phyloP scores from a whole-genome alignment of 2,888 invertebrate species.

The Drosophila paramelanica region DNA sequence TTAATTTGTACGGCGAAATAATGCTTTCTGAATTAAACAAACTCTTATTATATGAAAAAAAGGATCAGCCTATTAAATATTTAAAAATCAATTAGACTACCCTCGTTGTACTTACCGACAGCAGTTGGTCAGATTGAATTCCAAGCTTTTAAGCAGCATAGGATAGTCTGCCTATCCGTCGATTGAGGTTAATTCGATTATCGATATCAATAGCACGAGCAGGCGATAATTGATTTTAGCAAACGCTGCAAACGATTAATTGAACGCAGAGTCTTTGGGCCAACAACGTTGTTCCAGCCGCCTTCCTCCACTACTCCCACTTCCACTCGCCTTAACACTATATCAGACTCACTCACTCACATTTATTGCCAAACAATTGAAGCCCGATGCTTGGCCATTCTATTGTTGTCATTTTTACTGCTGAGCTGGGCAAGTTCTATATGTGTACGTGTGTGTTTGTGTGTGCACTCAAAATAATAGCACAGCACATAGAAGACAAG shows the following conservation, averaged over 20 bases:
- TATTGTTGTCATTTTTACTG: slow-evolving; percentile 64
- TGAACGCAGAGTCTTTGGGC: slow-evolving; percentile 28
- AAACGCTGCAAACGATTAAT: slow-evolving; percentile 66
- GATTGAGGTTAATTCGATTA: slow-evolving; percentile 61
- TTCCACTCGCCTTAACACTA: neutral
- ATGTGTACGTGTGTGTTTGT: slow-evolving; percentile 18
- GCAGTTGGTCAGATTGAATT: slow-evolving; percentile 20
- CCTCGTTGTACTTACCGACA: slow-evolving; percentile 4
- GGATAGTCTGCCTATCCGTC: slow-evolving; percentile 19
- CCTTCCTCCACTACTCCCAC: neutral
- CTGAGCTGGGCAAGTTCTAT: slow-evolving; percentile 54
- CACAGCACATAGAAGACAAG: slow-evolving; percentile 59
- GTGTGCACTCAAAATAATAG: slow-evolving; percentile 75
- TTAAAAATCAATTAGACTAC: neutral
- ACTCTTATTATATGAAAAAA: too few relatives aligned
- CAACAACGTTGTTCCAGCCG: slow-evolving; percentile 2
- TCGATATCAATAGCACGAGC: slow-evolving; percentile 40
- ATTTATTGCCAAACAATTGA: slow-evolving; percentile 59
- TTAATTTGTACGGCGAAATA: too few relatives aligned
- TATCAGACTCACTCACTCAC: slow-evolving; percentile 6
- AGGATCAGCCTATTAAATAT: neutral
- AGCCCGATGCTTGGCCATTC: slow-evolving; percentile 45
- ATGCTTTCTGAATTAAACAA: too few relatives aligned
- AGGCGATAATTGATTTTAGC: slow-evolving; percentile 70
- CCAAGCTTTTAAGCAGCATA: slow-evolving; percentile 4